Evolutionary conservation across 2,113 vertebrate genomes (phyloP).

Genomic region (Clarias magur): DNA sequence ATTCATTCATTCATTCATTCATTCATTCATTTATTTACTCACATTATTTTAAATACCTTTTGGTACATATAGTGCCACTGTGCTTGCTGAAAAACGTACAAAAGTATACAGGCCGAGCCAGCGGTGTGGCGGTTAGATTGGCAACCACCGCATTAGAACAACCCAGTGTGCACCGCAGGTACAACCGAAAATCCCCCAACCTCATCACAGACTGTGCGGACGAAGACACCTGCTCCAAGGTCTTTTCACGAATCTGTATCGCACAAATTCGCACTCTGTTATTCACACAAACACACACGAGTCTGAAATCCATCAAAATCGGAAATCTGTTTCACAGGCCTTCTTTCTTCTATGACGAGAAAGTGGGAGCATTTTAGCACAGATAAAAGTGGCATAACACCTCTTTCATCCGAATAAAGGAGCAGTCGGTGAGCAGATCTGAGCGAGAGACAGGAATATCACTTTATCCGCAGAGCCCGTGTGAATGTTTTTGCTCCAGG

Average conservation of each 20-base stretch:
- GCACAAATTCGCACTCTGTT: neutral
- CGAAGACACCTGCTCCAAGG: neutral
- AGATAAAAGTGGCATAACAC: neutral
- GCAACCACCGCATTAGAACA: neutral
- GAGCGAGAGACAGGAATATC: constrained; percentile 39
- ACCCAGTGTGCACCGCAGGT: neutral
- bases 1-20: neutral
- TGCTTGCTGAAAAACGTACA: neutral
- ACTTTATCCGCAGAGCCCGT: constrained; percentile 26
- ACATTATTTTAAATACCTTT: neutral
- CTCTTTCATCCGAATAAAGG: constrained; percentile 13
- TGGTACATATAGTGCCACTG: neutral
- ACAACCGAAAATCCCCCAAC: neutral
- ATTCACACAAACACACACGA: too few relatives aligned
- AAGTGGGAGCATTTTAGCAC: constrained; percentile 6
- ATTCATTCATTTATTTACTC: too few relatives aligned
- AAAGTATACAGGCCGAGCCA: neutral
- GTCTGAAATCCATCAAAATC: neutral
- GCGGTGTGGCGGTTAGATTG: neutral
- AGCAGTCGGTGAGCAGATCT: neutral
- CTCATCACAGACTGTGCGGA: neutral
- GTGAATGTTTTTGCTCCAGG: constrained; percentile 36
- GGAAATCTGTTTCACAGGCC: neutral
- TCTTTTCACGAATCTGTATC: neutral
- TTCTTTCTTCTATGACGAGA: neutral